Conservation (phyloP, 2,113 vertebrate species). For the Podarcis raffonei region DNA sequence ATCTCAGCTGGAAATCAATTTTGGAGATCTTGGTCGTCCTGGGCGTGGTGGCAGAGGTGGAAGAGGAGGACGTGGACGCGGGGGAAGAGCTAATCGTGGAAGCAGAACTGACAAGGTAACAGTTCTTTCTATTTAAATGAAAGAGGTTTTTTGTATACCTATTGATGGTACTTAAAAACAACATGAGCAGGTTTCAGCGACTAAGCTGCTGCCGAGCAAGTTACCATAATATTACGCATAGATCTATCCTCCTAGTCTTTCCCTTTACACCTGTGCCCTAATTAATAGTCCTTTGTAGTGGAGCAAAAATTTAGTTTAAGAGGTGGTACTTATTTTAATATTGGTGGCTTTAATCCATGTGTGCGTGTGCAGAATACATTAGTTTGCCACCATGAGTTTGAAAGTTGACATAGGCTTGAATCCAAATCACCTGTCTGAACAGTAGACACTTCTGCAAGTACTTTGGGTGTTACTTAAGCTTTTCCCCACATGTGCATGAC, state of each 20-base stretch:
- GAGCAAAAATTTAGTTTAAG: not conserved
- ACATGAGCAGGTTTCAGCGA: not conserved
- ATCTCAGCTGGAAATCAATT: constrained; percentile 98
- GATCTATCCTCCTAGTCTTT: not conserved
- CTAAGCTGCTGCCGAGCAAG: not conserved
- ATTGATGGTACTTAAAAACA: not conserved
- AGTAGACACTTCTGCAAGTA: not conserved
- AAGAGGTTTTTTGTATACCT: too few species aligned
- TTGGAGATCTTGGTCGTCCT: constrained; percentile 95
- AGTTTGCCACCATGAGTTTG: fast-evolving
- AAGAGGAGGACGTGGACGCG: constrained; percentile 89
- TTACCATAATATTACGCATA: not conserved
- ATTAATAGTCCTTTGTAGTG: not conserved
- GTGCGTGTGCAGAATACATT: fast-evolving
- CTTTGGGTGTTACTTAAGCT: not conserved
- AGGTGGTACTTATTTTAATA: not conserved
- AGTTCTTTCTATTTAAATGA: fast-evolving
- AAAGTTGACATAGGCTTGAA: not conserved
- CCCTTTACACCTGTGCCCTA: not conserved
- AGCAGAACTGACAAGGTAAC: constrained; percentile 94
- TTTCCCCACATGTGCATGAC: not conserved
- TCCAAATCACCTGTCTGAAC: not conserved
- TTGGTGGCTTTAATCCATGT: fast-evolving
- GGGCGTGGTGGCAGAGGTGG: constrained; percentile 93
- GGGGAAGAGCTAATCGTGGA: constrained; percentile 88